Evolutionary conservation across 1,140 invertebrate genomes (phyloP).

Genomic region (Dendroctonus valens): DNA sequence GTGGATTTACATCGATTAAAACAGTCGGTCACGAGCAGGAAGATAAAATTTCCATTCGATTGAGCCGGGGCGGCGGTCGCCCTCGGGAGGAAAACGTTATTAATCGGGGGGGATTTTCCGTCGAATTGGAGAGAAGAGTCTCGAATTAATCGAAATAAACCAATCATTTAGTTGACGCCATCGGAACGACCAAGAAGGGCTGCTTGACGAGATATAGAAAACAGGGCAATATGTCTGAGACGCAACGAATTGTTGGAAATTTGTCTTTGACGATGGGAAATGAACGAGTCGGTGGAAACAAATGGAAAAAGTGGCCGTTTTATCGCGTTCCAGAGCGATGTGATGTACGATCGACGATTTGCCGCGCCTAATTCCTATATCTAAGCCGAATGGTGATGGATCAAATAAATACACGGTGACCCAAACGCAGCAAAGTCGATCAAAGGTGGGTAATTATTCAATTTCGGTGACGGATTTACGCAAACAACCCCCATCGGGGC

Average conservation of each 20-base stretch:
- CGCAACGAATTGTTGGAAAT: conserved; percentile 10
- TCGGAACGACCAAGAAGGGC: conserved; percentile 2
- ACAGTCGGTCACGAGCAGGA: conserved; percentile 3
- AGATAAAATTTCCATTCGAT: conserved; percentile 7
- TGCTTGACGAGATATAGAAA: conserved; percentile 9
- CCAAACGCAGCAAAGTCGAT: too few species aligned
- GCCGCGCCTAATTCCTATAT: too few species aligned
- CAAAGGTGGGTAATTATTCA: too few species aligned
- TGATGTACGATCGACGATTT: too few species aligned
- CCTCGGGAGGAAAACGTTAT: conserved; percentile 6
- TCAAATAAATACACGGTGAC: too few species aligned
- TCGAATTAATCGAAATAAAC: conserved; percentile 15
- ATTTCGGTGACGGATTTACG: too few species aligned
- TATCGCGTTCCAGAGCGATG: too few species aligned
- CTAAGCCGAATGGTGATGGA: too few species aligned
- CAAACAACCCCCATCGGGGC: too few species aligned
- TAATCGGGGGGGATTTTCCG: conserved; percentile 15
- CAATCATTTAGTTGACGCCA: conserved; percentile 14
- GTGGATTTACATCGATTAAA: not conserved
- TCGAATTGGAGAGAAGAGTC: conserved; percentile 3
- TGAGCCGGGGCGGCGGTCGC: not conserved
- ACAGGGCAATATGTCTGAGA: conserved; percentile 1
- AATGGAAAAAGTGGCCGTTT: too few species aligned
- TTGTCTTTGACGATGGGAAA: not conserved
- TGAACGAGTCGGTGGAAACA: too few species aligned